Evolutionary conservation across 2,888 invertebrate species (phyloP).

Genomic region (Caenorhabditis sp.): DNA sequence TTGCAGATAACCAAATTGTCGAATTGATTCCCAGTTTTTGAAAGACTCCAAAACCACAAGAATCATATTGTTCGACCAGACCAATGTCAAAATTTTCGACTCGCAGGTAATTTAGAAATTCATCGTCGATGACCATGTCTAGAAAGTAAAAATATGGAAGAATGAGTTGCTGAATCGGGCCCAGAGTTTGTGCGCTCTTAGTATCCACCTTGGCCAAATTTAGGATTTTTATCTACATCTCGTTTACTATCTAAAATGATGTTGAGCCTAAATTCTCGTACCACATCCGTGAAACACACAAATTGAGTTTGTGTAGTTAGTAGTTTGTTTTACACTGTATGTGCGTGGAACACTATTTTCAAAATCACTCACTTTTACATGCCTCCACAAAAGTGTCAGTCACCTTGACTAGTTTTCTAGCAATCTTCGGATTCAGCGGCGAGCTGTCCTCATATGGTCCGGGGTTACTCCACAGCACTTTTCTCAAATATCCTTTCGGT

Average conservation of each 20-base stretch:
- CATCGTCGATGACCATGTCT: slow-evolving; percentile 40
- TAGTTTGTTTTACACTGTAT: background rate
- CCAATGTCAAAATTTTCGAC: slow-evolving; percentile 56
- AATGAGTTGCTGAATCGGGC: too few species aligned
- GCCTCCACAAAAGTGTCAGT: slow-evolving; percentile 55
- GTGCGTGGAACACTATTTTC: background rate
- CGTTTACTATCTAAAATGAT: too few species aligned
- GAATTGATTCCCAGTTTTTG: slow-evolving; percentile 41
- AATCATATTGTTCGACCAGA: slow-evolving; percentile 65
- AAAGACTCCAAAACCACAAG: slow-evolving; percentile 59
- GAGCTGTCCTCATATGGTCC: slow-evolving; percentile 62
- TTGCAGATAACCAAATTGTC: slow-evolving; percentile 63
- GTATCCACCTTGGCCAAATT: too few species aligned
- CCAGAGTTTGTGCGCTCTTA: too few species aligned
- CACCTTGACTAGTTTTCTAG: slow-evolving; percentile 56
- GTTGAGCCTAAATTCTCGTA: too few species aligned
- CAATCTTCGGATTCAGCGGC: slow-evolving; percentile 62
- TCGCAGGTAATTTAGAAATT: slow-evolving; percentile 33
- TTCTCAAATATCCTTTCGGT: slow-evolving; percentile 38
- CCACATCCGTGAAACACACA: too few species aligned
- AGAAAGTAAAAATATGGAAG: too few species aligned
- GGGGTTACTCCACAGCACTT: slow-evolving; percentile 64
- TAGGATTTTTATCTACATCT: too few species aligned
- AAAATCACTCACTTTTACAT: slow-evolving; percentile 32
- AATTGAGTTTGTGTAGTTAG: background rate